Conservation (phyloP, 2,113 vertebrate genomes). For the Semnopithecus entellus region DNA sequence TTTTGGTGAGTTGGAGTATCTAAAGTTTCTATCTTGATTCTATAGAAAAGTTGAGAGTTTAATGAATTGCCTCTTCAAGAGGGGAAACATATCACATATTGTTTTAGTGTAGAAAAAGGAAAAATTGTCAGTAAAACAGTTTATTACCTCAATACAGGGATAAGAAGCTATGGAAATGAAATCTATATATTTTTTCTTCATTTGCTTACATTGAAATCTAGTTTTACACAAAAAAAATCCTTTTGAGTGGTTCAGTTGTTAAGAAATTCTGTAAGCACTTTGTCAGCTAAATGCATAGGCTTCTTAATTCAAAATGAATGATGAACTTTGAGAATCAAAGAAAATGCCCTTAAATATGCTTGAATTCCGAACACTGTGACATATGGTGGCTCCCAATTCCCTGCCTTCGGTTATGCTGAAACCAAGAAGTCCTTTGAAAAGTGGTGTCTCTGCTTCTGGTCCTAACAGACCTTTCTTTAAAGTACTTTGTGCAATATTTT, state of each 20-base stretch:
- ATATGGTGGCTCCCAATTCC: neutral
- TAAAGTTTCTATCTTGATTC: slow-evolving; percentile 17
- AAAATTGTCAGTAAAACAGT: neutral
- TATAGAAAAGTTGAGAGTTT: slow-evolving; percentile 12
- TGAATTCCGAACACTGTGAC: neutral
- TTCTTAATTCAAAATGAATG: slow-evolving; percentile 21
- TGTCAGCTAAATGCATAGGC: neutral
- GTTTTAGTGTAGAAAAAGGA: neutral
- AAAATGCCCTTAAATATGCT: neutral
- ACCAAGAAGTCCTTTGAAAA: neutral
- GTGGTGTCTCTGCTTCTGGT: neutral
- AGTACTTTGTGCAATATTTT: neutral
- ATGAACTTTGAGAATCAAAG: slow-evolving; percentile 1
- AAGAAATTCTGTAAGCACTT: neutral
- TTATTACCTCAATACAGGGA: neutral
- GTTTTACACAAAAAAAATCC: slow-evolving; percentile 13
- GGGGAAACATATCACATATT: neutral
- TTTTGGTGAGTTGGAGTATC: neutral
- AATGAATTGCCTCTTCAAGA: slow-evolving; percentile 32
- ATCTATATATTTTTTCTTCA: neutral
- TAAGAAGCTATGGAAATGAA: neutral
- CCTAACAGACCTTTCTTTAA: neutral
- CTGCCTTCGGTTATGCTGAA: neutral
- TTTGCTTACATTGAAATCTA: slow-evolving; percentile 19
- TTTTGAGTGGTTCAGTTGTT: neutral